Conservation (phyloP, 1,140 invertebrate species). For the Anastrepha ludens region DNA sequence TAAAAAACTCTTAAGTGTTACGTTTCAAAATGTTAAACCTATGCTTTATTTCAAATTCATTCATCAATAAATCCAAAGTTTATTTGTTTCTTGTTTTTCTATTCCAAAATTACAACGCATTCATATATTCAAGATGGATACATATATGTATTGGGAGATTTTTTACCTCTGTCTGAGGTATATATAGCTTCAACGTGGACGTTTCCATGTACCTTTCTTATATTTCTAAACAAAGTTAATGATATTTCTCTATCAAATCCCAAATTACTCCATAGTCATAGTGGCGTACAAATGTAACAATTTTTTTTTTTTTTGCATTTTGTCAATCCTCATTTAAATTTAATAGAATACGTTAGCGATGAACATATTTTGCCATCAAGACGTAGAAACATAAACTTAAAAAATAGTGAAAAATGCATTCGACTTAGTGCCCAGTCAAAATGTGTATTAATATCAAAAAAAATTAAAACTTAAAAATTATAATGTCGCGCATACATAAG, state of each 20-base stretch:
- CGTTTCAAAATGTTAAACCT: background rate
- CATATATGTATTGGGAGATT: background rate
- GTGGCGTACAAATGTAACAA: background rate
- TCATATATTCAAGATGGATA: constrained; percentile 31
- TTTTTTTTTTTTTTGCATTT: background rate
- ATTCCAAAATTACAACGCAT: constrained; percentile 31
- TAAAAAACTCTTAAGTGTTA: too few species aligned
- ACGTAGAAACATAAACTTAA: constrained; percentile 46
- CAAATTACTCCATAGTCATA: constrained; percentile 14
- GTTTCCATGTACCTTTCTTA: background rate
- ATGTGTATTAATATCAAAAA: constrained; percentile 43
- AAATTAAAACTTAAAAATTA: constrained; percentile 23
- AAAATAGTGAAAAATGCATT: constrained; percentile 38
- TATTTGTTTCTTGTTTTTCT: background rate
- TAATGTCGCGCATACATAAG: background rate
- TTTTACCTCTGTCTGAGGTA: background rate
- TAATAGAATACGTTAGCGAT: background rate
- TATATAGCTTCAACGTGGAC: background rate
- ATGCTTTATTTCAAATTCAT: constrained; percentile 42
- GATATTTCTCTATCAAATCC: background rate
- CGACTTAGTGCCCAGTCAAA: background rate
- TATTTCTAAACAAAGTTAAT: background rate
- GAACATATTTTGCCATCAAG: constrained; percentile 5
- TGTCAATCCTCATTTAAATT: background rate
- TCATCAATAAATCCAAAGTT: constrained; percentile 32